Evolutionary conservation across 37 sponge, comb jelly and placozoan species (phyloP).

Genomic region (Cliona cf. orientalis): DNA sequence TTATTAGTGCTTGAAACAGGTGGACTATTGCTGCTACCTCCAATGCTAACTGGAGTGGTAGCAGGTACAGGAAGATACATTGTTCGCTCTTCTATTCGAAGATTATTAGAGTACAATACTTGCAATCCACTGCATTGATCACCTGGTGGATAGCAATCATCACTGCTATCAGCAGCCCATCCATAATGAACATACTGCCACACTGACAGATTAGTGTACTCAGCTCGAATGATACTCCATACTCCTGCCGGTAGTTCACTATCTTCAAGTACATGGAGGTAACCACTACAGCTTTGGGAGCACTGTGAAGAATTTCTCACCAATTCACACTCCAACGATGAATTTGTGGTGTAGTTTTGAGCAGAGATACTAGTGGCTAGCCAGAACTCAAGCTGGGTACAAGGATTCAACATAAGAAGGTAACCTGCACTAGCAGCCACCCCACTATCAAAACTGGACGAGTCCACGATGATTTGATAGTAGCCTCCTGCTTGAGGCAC

Average conservation of each 20-base stretch:
- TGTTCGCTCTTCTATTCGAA: not conserved
- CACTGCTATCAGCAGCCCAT: slow-evolving; percentile 20
- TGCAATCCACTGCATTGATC: slow-evolving; percentile 26
- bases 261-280: not conserved
- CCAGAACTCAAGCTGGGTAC: slow-evolving; percentile 81
- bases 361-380: slow-evolving; percentile 35
- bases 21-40: slow-evolving; percentile 23
- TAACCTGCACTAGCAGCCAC: slow-evolving; percentile 61
- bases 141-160: not conserved
- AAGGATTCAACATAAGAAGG: slow-evolving; percentile 71
- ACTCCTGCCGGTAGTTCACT: slow-evolving; percentile 43
- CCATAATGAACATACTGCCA: slow-evolving; percentile 60
- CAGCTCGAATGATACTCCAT: slow-evolving; percentile 45
- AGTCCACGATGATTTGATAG: slow-evolving; percentile 18
- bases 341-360: not conserved
- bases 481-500: not conserved
- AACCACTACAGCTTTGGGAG: slow-evolving; percentile 28
- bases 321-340: slow-evolving; percentile 5
- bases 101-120: slow-evolving; percentile 17
- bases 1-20: not conserved
- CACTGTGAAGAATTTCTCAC: slow-evolving; percentile 9
- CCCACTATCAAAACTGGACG: not conserved
- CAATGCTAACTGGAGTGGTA: slow-evolving; percentile 22
- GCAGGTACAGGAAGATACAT: slow-evolving; percentile 3
- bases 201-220: not conserved